Base-by-base conservation (phyloP, 2,113 vertebrate species). In the Muntiacus muntjak region DNA sequence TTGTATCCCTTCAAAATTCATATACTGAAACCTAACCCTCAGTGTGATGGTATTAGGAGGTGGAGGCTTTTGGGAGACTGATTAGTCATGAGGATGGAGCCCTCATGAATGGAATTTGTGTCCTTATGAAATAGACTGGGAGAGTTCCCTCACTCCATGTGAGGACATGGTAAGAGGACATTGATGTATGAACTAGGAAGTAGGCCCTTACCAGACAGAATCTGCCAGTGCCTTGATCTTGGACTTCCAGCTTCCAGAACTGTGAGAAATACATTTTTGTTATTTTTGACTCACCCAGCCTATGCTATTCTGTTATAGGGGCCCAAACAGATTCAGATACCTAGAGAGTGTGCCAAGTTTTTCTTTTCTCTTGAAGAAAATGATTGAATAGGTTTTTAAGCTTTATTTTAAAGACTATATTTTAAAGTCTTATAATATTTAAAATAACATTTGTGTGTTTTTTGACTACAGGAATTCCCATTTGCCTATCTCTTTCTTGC, bases 341-440 rank as follows among this genome's bases (percentile, higher is more conserved):
- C 23, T 52, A 79, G 36, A 55, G 15, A 79, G 62, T 52, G 71
- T 21, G 19, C 14, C 3, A 40, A 58, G 82, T 86, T 47, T 36
- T 9, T 57, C 45, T 28, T 94, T 94, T 87, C 47, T 95, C 86
- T 71, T 97, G 52, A 95, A 60, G 83, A 78, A 93, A 91, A 96
- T 3, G 6, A 93, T 33, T 50, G 55, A 86, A 64, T 36, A 3
- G 40, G 40, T 25, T 87, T 95, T 89, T 47, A 96, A 90, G 81
- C 14, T 91, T 93, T 92, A 45, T 81, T 91, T 93, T 54, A 91
- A 91, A 93, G 74, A 36, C 64, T 71, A 67, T 21, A 11, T 67
- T 67, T 67, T 71, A 36, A 71, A 71, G 67, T 40, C n/a, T 40
- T 71, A 71, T 71, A 71, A 71, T 71, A 40, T 71, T 71, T 71